Conservation (phyloP, 2,888 invertebrate species). For the Chelonus formosanus region DNA sequence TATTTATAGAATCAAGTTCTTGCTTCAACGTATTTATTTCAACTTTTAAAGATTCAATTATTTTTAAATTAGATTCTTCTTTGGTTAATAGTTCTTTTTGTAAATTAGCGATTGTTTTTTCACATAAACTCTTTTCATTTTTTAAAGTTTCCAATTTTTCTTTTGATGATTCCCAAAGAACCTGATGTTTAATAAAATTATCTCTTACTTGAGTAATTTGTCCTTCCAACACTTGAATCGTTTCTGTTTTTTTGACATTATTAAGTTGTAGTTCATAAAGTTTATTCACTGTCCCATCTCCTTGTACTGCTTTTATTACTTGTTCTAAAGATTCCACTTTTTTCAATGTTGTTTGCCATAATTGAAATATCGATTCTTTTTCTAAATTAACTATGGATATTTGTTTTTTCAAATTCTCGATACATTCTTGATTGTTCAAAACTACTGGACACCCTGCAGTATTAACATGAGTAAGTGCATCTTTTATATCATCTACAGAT, state of each 20-base stretch:
- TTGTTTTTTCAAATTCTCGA: conserved; percentile 55
- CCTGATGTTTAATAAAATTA: conserved; percentile 60
- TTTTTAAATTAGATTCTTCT: conserved; percentile 44
- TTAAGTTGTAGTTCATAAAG: conserved; percentile 54
- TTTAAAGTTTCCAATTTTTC: conserved; percentile 65
- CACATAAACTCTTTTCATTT: conserved; percentile 67
- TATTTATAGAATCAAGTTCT: conserved; percentile 50
- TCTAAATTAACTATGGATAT: conserved; percentile 66
- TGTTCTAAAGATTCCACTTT: conserved; percentile 74
- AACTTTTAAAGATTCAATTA: conserved; percentile 47
- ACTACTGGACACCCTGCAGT: conserved; percentile 41
- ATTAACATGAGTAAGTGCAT: conserved; percentile 46
- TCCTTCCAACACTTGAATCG: conserved; percentile 69
- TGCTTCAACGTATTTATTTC: conserved; percentile 52
- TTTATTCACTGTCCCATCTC: conserved; percentile 44
- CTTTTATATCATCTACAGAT: conserved; percentile 44
- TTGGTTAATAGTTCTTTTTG: conserved; percentile 46
- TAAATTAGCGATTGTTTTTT: conserved; percentile 43
- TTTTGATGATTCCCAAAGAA: conserved; percentile 61
- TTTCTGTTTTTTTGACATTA: conserved; percentile 65
- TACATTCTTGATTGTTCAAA: conserved; percentile 39
- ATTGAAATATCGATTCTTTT: conserved; percentile 71
- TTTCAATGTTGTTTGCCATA: conserved; percentile 76
- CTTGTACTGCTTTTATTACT: conserved; percentile 69
- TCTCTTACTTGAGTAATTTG: conserved; percentile 68